Conservation (phyloP, 2,888 invertebrate genomes). For the Agrenia bidenticulata region DNA sequence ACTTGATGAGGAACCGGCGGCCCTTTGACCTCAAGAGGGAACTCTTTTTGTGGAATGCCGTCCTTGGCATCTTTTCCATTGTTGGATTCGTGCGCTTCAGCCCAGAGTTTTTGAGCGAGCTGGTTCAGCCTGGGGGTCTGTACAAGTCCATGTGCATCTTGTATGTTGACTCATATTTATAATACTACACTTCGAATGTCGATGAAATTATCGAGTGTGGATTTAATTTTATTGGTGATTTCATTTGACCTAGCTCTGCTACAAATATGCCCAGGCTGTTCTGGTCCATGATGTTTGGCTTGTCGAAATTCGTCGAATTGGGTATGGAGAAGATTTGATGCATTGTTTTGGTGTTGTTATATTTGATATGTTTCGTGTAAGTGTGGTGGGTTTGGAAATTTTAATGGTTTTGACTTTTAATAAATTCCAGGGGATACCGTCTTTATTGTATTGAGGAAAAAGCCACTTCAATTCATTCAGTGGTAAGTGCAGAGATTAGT, state of each 20-base stretch:
- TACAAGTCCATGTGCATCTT: slow-evolving; percentile 8
- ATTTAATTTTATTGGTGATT: too few relatives aligned
- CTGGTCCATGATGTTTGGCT: slow-evolving; percentile 3
- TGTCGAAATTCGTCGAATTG: slow-evolving; percentile 15
- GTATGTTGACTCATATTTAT: too few relatives aligned
- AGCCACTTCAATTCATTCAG: slow-evolving; percentile 4
- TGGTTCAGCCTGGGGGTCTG: background rate
- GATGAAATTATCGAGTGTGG: too few relatives aligned
- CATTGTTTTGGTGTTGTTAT: too few relatives aligned
- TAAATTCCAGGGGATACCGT: slow-evolving; percentile 17
- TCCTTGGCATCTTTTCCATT: slow-evolving; percentile 16
- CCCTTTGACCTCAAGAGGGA: background rate
- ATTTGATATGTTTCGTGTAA: too few relatives aligned
- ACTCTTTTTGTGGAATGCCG: slow-evolving; percentile 20
- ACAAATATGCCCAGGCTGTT: slow-evolving; percentile 7
- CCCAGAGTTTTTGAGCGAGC: slow-evolving; percentile 9
- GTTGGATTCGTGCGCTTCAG: slow-evolving; percentile 11
- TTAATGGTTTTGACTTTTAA: too few relatives aligned
- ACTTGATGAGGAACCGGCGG: slow-evolving; percentile 5
- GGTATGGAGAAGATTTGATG: too few relatives aligned
- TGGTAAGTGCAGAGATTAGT: too few relatives aligned
- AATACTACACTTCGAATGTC: too few relatives aligned
- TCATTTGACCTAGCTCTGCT: background rate
- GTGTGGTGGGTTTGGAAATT: too few relatives aligned
- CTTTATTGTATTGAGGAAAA: slow-evolving; percentile 14